A percentile compares a stretch with the other conserved stretches of the same genome.
These are phyloP conservation scores for Helicoverpa zea DNA, from an alignment of 1,140 invertebrate species.

Conservation along the genomic window DNA sequence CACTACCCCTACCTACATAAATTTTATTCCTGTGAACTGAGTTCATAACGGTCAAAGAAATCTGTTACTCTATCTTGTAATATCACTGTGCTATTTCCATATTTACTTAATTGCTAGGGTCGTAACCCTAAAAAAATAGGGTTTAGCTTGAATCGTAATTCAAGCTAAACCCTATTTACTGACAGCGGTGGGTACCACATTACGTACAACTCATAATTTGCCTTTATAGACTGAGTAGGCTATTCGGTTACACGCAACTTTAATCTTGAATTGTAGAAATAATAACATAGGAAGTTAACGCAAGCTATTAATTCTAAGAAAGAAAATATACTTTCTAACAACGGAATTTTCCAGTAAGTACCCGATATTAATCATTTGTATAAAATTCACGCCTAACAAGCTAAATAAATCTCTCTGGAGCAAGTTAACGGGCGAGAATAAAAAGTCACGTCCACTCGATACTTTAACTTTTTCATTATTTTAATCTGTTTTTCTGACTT, in stretches of 20 bases:
- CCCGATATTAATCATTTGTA: slow-evolving; percentile 18
- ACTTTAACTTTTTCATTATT: slow-evolving; percentile 28
- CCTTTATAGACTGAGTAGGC: not conserved
- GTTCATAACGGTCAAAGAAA: no score
- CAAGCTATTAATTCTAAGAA: not conserved
- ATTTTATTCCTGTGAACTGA: no score
- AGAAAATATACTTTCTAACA: not conserved
- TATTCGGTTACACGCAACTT: not conserved
- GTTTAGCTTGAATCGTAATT: no score
- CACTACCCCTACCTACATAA: no score
- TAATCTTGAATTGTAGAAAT: not conserved
- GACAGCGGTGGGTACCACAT: no score
- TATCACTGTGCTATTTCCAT: no score
- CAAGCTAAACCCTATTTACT: no score
- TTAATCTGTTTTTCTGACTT: not conserved
- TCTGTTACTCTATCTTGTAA: no score
- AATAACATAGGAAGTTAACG: not conserved
- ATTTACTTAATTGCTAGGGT: no score
- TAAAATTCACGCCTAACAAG: slow-evolving; percentile 23
- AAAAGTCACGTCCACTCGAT: slow-evolving; percentile 5
- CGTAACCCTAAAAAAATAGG: no score
- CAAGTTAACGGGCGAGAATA: not conserved
- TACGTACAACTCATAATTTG: not conserved
- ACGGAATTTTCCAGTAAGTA: not conserved
- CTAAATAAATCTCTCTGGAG: not conserved